Base-by-base conservation (phyloP, 2,888 invertebrate species). In the Sylvicola fuscatus region DNA sequence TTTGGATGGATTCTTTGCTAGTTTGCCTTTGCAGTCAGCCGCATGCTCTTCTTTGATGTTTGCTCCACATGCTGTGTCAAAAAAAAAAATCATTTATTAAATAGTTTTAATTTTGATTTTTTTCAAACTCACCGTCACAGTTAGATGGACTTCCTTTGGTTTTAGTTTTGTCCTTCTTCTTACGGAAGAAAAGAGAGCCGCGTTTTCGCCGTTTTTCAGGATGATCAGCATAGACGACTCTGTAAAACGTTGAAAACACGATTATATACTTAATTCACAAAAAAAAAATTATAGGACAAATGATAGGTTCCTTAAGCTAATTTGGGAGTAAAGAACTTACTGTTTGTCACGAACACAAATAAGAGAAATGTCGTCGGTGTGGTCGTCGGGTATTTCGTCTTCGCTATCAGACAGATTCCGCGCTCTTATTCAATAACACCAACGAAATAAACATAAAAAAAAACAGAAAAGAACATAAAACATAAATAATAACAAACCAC, bases 41-140 rank as follows among this genome's bases (percentile, higher is more conserved):
- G 84, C 76, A 61, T 83, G 81, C 53, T 90, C 90, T 56, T 86
- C 87, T 57, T 87, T 89, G 35, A 89, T 82, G 36, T 77, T 82
- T 46, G 79, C 74, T 44, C 80, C 75, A 58, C 89, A 90, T 60
- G 74, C 86, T 86, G 63, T 15, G 56, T 56, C 40, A 13, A 34
- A 26, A 32, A 28, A 12, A n/a, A 32, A 32, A 21, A 12, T n/a
- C n/a, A n/a, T n/a, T n/a, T n/a, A n/a, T n/a, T n/a, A n/a, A n/a
- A 27, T 11, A 7, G 14, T 17, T 15, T 29, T 34, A 13, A 16
- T 13, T 14, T 6, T 13, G 17, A 5, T 30, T n/a, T 13, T 26
- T 31, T 15, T 7, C 17, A 17, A 15, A 39, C 41, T 41, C 34
- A 47, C 48, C 45, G 42, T 58, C 58, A 40, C 56, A 51, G 38